A percentile compares a stretch with the other conserved stretches of the same genome.
phyloP scores from a whole-genome alignment of 2,113 vertebrate species.

The Crypturellus undulatus region DNA sequence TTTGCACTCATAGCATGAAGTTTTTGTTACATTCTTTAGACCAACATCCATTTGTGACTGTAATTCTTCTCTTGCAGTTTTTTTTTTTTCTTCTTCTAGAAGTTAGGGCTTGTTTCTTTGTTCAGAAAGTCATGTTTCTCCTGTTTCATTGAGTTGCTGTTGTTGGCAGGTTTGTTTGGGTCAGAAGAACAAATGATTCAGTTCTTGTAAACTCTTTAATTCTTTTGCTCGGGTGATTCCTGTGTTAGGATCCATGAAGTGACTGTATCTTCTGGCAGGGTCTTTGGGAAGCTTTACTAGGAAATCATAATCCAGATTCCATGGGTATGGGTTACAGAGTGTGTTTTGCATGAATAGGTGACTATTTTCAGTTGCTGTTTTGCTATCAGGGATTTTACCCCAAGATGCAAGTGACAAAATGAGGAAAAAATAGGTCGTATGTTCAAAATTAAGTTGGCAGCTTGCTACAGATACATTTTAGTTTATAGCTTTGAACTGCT shows the following conservation, averaged over 20 bases:
- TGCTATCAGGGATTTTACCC: background rate
- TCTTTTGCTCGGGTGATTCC: background rate
- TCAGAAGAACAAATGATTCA: background rate
- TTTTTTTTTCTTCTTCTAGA: background rate
- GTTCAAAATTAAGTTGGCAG: background rate
- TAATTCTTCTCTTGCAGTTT: background rate
- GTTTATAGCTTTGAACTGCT: background rate
- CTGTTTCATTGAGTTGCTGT: background rate
- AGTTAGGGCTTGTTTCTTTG: background rate
- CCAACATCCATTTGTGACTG: background rate
- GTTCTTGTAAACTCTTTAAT: background rate
- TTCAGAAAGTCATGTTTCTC: constrained; percentile 23
- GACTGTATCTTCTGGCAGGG: background rate
- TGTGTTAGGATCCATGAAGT: background rate
- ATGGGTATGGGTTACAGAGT: background rate
- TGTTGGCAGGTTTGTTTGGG: background rate
- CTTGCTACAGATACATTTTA: background rate
- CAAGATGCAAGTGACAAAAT: background rate
- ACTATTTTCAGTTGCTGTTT: background rate
- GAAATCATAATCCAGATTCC: background rate
- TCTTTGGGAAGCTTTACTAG: background rate
- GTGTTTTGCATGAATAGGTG: background rate
- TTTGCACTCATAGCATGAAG: background rate
- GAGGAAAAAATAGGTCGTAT: background rate
- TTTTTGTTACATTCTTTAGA: background rate